A percentile compares a stretch with the other conserved stretches of the same genome.
phyloP scores from a whole-genome alignment of 2,888 invertebrate species.

The Chaitophorus viminalis region DNA sequence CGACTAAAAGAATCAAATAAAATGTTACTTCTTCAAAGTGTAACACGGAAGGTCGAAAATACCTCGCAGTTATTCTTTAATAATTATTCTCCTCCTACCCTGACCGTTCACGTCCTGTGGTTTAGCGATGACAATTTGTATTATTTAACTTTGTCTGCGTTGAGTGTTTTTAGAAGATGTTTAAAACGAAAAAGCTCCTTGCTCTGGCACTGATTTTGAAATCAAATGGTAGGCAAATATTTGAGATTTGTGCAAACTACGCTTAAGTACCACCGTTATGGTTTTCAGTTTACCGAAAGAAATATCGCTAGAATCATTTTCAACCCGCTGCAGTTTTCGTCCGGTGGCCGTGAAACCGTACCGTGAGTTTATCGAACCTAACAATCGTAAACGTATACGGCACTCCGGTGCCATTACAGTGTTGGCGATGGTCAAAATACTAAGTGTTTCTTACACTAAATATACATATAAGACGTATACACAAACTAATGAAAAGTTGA shows the following conservation, averaged over 20 bases:
- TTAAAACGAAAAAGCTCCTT: neutral
- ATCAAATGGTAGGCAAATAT: neutral
- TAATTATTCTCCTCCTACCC: neutral
- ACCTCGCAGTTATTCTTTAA: neutral
- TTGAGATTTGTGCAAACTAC: neutral
- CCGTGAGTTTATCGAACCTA: neutral
- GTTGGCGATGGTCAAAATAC: too few relatives aligned
- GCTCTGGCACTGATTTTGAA: neutral
- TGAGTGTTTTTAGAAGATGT: neutral
- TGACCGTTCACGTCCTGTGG: neutral
- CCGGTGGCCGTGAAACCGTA: neutral
- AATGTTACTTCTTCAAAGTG: neutral
- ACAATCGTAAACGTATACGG: too few relatives aligned
- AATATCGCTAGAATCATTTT: neutral
- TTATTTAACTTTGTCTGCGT: neutral
- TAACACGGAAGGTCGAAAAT: too few relatives aligned
- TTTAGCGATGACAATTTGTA: neutral
- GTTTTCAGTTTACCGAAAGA: neutral
- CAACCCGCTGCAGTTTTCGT: neutral
- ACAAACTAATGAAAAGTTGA: too few relatives aligned
- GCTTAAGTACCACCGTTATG: neutral
- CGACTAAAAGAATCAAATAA: conserved; percentile 12
- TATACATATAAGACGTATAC: too few relatives aligned
- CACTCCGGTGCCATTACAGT: too few relatives aligned
- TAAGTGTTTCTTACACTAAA: too few relatives aligned